phyloP scores from a whole-genome alignment of 2,888 invertebrate genomes.

The Auanema freiburgensis region DNA sequence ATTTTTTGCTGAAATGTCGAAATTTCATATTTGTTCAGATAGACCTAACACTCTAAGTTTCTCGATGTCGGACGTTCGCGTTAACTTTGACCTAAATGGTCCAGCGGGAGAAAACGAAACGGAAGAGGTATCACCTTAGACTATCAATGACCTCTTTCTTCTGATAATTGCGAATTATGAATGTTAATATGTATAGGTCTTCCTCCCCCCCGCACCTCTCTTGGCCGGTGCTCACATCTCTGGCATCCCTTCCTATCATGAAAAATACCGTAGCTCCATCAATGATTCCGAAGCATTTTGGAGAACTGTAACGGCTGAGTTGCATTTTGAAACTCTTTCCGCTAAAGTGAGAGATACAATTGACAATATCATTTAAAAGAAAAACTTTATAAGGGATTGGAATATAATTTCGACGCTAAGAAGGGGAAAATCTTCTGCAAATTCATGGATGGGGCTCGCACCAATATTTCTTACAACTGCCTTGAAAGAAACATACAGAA shows the following conservation, averaged over 20 bases:
- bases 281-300: slow-evolving; percentile 88
- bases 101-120: slow-evolving; percentile 1
- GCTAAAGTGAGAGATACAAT: slow-evolving; percentile 6
- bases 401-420: slow-evolving; percentile 85
- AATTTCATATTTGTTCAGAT: too few species aligned
- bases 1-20: too few species aligned
- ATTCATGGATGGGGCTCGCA: slow-evolving; percentile 84
- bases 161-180: slow-evolving; percentile 5
- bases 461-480: slow-evolving; percentile 93
- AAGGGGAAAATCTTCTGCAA: slow-evolving; percentile 87
- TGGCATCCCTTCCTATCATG: slow-evolving; percentile 55
- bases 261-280: slow-evolving; percentile 73
- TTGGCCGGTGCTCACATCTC: slow-evolving; percentile 60
- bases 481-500: slow-evolving; percentile 87
- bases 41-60: too few species aligned
- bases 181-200: slow-evolving; percentile 35
- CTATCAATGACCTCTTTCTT: slow-evolving; percentile 4
- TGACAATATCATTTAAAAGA: slow-evolving; percentile 5
- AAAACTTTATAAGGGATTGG: slow-evolving; percentile 74
- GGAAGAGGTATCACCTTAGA: slow-evolving; percentile 1
- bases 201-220: slow-evolving; percentile 61
- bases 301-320: slow-evolving; percentile 87
- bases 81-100: slow-evolving; percentile 40
- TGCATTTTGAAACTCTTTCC: slow-evolving; percentile 78
- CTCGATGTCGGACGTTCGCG: slow-evolving; percentile 49